Evolutionary conservation across 2,113 vertebrate genomes (phyloP), one percentile per base, ranked within the genome.

Genomic region (Cochlearius cochlearius): DNA sequence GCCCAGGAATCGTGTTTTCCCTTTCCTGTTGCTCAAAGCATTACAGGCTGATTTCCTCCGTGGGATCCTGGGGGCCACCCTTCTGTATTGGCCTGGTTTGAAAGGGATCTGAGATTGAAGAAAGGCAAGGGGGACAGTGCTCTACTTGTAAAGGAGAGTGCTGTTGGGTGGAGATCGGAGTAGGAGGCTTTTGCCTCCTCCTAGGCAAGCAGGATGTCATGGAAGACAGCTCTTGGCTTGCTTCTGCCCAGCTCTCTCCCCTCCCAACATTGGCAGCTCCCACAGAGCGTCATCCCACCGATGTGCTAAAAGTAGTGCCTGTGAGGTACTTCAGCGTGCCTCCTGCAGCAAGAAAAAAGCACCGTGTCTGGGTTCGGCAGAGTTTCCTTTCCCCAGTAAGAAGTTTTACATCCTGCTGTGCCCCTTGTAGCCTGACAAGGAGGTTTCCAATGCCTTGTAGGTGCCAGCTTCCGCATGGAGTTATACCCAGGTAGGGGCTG

Each of bases 361-460:
- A 8, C 34, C 4, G 15, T 53, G 43, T 36, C 69, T 78, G 47
- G 15, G 34, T 68, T 68, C 0, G 0, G 12, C 0, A 0, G 30
- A 45, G 38, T 53, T 82, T 63, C 17, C 8, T 67, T 66, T 78
- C 17, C 23, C 30, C 27, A 2, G 20, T 11, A 20, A 50, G 63
- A 22, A 56, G 26, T 76, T 88, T 66, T 81, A 18, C 60, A 71
- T 74, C 77, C 62, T 76, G n/a, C 58, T 79, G 32, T 72, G 38
- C 12, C 25, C 26, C 32, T 67, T 63, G 20, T 21, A 53, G 69
- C 39, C 47, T 71, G 74, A 41, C 21, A 7, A 73, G 30, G 53
- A 89, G 50, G 47, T 63, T 94, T 63, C 32, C 50, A n/a, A 1
- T 53, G 41, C 63, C 58, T 75, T 34, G 15, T 15, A 43, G 22